These are phyloP conservation scores for Eptesicus fuscus DNA, from an alignment of 2,113 vertebrate species.

Conservation along the genomic window DNA sequence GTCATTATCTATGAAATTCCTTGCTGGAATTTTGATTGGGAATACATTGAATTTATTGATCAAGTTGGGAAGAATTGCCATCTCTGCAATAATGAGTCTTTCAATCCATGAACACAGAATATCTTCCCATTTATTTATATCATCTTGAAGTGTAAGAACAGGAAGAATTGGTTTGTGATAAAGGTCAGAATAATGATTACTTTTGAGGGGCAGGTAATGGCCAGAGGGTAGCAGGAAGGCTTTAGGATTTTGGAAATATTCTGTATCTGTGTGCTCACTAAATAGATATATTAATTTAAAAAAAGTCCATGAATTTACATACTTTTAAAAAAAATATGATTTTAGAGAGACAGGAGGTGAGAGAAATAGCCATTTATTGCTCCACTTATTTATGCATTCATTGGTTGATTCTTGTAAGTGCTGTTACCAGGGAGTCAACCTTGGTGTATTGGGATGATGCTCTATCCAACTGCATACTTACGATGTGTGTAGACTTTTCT, in stretches of 20 bases:
- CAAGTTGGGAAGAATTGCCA: neutral
- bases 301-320: neutral
- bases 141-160: neutral
- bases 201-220: neutral
- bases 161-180: neutral
- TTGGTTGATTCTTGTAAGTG: neutral
- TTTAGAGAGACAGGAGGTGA: neutral
- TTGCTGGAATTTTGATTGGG: neutral
- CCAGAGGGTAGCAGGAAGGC: neutral
- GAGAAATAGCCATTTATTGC: neutral
- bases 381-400: neutral
- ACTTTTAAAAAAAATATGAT: neutral
- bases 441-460: neutral
- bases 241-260: neutral
- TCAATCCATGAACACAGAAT: neutral
- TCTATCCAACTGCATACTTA: neutral
- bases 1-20: neutral
- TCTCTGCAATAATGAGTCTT: neutral
- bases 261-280: neutral
- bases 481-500: neutral
- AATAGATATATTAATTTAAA: neutral
- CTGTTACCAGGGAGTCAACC: neutral
- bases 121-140: neutral
- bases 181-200: neutral
- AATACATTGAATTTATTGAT: neutral